Conservation (phyloP, 2,888 invertebrate species). For the Linhomoeus sp. region DNA sequence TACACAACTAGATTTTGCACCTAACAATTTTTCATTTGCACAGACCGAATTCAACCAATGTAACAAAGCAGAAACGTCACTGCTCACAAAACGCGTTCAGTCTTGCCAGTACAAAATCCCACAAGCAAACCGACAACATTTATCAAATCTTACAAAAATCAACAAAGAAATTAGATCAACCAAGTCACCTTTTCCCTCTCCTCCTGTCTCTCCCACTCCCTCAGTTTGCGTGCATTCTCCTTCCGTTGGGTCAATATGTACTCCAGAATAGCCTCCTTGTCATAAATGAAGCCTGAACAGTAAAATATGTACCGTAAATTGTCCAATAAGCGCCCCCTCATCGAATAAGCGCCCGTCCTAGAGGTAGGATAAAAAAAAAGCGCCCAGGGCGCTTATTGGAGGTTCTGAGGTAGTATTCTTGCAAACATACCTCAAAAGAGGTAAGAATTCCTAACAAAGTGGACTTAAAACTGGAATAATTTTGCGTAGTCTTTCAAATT, state of each 20-base stretch:
- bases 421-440: too few relatives aligned
- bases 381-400: too few relatives aligned
- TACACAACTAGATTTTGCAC: too few relatives aligned
- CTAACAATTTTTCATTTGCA: too few relatives aligned
- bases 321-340: too few relatives aligned
- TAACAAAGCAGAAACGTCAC: not conserved
- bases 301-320: conserved; percentile 10
- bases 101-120: conserved; percentile 5
- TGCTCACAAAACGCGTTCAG: conserved; percentile 5
- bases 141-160: not conserved
- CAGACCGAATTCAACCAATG: not conserved
- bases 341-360: too few relatives aligned
- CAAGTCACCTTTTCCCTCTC: conserved; percentile 9
- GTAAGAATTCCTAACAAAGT: too few relatives aligned
- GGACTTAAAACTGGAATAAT: too few relatives aligned
- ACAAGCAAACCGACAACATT: not conserved
- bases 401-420: too few relatives aligned
- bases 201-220: conserved; percentile 51
- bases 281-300: conserved; percentile 61
- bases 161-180: not conserved
- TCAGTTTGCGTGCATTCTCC: conserved; percentile 64
- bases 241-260: conserved; percentile 84
- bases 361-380: too few relatives aligned
- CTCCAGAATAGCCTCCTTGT: conserved; percentile 85
- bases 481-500: too few relatives aligned